Evolutionary conservation across 2,797 vertebrate species (phyloP).

Genomic region (Rhabdomys pumilio): DNA sequence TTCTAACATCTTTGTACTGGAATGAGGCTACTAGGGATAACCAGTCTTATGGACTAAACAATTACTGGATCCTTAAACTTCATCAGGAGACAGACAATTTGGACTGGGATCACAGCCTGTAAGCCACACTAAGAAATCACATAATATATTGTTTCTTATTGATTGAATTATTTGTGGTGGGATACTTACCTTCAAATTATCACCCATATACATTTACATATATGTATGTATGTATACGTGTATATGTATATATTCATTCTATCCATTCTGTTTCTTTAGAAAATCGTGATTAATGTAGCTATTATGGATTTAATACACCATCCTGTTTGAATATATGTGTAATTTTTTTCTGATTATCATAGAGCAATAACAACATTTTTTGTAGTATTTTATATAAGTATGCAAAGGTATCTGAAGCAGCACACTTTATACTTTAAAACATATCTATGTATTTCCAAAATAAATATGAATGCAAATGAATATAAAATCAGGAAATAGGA

Average conservation of each 20-base stretch:
- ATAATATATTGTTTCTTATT: not conserved
- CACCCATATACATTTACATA: no score
- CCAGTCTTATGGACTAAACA: not conserved
- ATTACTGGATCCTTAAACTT: not conserved
- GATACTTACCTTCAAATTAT: not conserved
- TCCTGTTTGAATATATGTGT: not conserved
- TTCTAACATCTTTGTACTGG: no score
- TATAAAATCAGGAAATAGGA: not conserved
- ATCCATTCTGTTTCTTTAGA: not conserved
- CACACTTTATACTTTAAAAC: not conserved
- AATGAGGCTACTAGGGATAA: not conserved
- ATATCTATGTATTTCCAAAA: not conserved
- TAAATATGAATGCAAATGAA: not conserved
- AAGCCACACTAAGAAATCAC: not conserved
- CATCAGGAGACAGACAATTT: not conserved
- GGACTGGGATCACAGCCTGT: not conserved
- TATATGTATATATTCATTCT: not conserved
- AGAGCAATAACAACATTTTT: not conserved
- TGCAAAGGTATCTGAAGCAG: not conserved
- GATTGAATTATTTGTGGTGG: not conserved
- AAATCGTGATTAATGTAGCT: not conserved
- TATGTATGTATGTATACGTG: not conserved
- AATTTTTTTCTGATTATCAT: not conserved
- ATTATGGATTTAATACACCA: not conserved
- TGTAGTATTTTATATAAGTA: not conserved